These are phyloP conservation scores for Bombus waltoni DNA, from an alignment of 1,140 invertebrate genomes.

Conservation along the genomic window DNA sequence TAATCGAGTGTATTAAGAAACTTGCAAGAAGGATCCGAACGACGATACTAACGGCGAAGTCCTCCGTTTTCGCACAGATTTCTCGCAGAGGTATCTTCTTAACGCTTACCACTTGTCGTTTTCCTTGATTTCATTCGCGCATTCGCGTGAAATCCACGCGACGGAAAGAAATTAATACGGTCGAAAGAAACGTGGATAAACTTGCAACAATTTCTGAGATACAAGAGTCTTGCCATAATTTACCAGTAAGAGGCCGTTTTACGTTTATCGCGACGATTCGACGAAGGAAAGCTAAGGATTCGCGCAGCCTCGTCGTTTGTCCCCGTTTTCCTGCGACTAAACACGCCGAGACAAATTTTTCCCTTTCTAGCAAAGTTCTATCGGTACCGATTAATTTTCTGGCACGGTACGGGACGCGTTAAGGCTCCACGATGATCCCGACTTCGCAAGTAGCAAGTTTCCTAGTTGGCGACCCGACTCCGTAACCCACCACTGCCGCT, in stretches of 20 bases:
- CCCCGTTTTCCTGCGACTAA: too few species aligned
- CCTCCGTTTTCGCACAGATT: too few species aligned
- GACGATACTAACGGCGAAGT: neutral
- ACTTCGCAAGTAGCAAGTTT: slow-evolving; percentile 8
- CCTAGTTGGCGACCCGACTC: slow-evolving; percentile 7
- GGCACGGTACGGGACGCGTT: neutral
- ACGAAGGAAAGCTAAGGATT: neutral
- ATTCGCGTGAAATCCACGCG: too few species aligned
- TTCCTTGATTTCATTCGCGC: too few species aligned
- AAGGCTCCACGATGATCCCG: neutral
- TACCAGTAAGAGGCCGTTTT: neutral
- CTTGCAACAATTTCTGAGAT: neutral
- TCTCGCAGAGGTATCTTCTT: too few species aligned
- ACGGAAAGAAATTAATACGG: neutral
- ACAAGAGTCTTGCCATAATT: too few species aligned
- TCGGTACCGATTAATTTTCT: neutral
- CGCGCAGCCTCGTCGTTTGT: too few species aligned
- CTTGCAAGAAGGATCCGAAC: neutral
- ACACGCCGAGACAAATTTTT: neutral
- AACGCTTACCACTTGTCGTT: too few species aligned
- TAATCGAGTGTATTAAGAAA: slow-evolving; percentile 1
- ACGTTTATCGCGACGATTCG: too few species aligned
- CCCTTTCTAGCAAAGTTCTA: neutral
- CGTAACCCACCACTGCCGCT: slow-evolving; percentile 4
- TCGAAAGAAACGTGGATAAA: neutral